Conservation (phyloP, 2,113 vertebrate genomes). For the Heterochromis multidens region DNA sequence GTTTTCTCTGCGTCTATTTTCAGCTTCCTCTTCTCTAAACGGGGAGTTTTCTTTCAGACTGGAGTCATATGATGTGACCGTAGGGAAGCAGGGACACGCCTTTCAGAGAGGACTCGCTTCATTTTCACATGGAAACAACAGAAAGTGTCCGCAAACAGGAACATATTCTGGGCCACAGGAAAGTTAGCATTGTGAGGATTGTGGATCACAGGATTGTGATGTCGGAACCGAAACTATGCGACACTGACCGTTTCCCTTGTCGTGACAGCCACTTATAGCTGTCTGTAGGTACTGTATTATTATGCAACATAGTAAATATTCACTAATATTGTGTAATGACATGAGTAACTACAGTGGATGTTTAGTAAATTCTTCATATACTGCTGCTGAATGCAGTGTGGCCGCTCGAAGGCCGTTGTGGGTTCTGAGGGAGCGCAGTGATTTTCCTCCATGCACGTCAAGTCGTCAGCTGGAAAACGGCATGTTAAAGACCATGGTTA, state of each 20-base stretch:
- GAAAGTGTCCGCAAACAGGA: slow-evolving; percentile 4
- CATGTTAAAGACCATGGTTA: slow-evolving; percentile 49
- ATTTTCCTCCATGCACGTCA: not conserved
- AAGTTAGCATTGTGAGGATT: too few species aligned
- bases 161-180: not conserved
- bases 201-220: not conserved
- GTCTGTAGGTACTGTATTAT: not conserved
- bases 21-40: slow-evolving; percentile 5
- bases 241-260: not conserved
- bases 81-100: slow-evolving; percentile 40
- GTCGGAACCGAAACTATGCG: slow-evolving; percentile 24
- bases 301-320: not conserved
- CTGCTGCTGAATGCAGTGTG: not conserved
- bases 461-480: not conserved
- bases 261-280: not conserved
- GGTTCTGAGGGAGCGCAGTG: not conserved
- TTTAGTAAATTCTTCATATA: not conserved
- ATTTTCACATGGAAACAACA: not conserved
- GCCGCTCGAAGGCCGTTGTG: not conserved
- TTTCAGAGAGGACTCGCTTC: not conserved
- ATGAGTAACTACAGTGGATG: not conserved
- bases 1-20: not conserved
- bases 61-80: slow-evolving; percentile 65
- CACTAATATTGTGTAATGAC: not conserved
- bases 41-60: slow-evolving; percentile 11